Evolutionary conservation across 2,113 vertebrate genomes (phyloP).

Genomic region (Gambusia affinis): DNA sequence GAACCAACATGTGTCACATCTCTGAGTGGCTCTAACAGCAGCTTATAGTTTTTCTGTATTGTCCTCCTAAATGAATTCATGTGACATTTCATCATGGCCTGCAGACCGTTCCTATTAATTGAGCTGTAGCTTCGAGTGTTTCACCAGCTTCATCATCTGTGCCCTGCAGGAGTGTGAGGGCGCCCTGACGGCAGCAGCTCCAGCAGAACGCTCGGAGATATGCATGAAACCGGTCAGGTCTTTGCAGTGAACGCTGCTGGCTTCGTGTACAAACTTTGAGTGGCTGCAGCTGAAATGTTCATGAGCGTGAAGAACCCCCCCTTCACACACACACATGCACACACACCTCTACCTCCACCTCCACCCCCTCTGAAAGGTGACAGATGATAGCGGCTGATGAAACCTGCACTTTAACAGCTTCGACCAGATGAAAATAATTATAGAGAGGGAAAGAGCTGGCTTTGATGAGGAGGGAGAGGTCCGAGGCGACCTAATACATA

Average conservation of each 20-base stretch:
- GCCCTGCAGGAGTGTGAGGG: slow-evolving; percentile 21
- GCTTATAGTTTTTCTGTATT: neutral
- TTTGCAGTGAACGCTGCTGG: slow-evolving; percentile 64
- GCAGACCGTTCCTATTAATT: slow-evolving; percentile 19
- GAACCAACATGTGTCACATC: neutral
- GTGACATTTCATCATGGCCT: slow-evolving; percentile 26
- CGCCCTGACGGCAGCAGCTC: slow-evolving; percentile 29
- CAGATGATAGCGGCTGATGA: slow-evolving; percentile 57
- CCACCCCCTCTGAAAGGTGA: slow-evolving; percentile 58
- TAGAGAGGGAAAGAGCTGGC: slow-evolving; percentile 34
- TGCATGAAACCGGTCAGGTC: slow-evolving; percentile 58
- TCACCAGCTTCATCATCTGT: slow-evolving; percentile 39
- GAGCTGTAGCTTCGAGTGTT: slow-evolving; percentile 39
- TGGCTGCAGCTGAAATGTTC: slow-evolving; percentile 31
- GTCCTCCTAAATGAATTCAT: slow-evolving; percentile 38
- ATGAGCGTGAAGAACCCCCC: slow-evolving; percentile 32
- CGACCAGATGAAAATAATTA: slow-evolving; percentile 68
- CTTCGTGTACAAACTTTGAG: slow-evolving; percentile 34
- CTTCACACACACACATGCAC: too few species aligned
- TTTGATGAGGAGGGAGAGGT: slow-evolving; percentile 39
- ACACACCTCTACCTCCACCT: neutral
- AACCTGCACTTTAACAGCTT: slow-evolving; percentile 43
- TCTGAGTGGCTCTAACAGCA: neutral
- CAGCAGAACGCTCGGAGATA: slow-evolving; percentile 47
- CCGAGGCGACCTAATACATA: slow-evolving; percentile 41